These are phyloP conservation scores for Meriones unguiculatus DNA, from an alignment of 2,113 vertebrate genomes.

Conservation along the genomic window DNA sequence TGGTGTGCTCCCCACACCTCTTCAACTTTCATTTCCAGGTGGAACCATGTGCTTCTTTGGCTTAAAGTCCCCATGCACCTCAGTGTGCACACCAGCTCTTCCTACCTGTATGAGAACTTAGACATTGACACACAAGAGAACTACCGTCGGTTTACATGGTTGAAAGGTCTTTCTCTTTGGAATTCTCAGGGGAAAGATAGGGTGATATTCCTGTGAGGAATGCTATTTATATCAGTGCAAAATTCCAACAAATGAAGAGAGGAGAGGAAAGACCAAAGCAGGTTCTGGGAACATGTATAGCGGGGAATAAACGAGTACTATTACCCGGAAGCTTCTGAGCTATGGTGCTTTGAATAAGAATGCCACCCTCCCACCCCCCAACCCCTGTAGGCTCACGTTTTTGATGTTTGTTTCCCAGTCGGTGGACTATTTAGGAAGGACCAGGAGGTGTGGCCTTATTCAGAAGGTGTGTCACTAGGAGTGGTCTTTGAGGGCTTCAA, in stretches of 20 bases:
- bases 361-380: too few relatives aligned
- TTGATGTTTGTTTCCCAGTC: background rate
- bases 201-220: background rate
- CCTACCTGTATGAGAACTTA: background rate
- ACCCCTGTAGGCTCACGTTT: background rate
- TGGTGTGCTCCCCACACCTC: background rate
- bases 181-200: conserved; percentile 26
- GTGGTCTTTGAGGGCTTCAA: background rate
- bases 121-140: background rate
- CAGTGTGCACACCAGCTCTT: background rate
- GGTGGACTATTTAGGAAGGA: background rate
- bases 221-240: conserved; percentile 14
- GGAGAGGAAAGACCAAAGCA: conserved; percentile 7
- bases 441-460: background rate
- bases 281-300: background rate
- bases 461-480: background rate
- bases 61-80: background rate
- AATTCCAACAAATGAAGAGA: conserved; percentile 47
- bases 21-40: conserved; percentile 13
- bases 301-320: background rate
- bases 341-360: background rate
- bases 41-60: background rate
- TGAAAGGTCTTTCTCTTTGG: background rate
- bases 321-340: conserved; percentile 18
- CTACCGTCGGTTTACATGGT: background rate